These are phyloP conservation scores for Protosalanx chinensis DNA, from an alignment of 2,797 vertebrate genomes.

Conservation along the genomic window DNA sequence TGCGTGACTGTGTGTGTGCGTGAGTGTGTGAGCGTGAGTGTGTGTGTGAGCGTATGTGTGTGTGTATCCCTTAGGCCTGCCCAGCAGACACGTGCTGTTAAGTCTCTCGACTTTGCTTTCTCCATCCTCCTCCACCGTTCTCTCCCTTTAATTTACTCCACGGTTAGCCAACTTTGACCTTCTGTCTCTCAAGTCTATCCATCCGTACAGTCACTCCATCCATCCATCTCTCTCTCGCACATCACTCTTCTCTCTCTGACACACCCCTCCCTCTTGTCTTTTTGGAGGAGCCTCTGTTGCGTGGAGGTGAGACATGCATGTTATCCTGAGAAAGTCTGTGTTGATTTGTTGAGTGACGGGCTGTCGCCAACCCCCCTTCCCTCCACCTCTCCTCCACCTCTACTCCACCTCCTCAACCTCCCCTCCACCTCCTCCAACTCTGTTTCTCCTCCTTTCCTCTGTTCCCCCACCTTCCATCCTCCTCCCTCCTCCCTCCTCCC, in stretches of 20 bases:
- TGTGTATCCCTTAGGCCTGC: constrained; percentile 53
- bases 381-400: constrained; percentile 3
- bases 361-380: constrained; percentile 13
- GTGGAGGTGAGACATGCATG: constrained; percentile 20
- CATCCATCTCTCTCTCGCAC: constrained; percentile 37
- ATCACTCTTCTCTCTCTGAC: constrained; percentile 5
- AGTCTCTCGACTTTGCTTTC: constrained; percentile 42
- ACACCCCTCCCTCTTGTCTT: constrained; percentile 19
- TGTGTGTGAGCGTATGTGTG: constrained; percentile 25
- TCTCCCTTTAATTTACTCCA: constrained; percentile 26
- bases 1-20: constrained; percentile 6
- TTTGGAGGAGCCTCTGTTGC: constrained; percentile 12
- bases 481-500: constrained; percentile 4
- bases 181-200: constrained; percentile 39
- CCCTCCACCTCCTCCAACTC: background rate
- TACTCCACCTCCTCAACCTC: constrained; percentile 4
- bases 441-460: constrained; percentile 19
- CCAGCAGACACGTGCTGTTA: constrained; percentile 62
- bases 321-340: constrained; percentile 21
- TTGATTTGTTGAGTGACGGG: constrained; percentile 7
- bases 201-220: constrained; percentile 48
- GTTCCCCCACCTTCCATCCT: background rate
- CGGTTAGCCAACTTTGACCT: constrained; percentile 34
- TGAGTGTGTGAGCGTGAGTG: constrained; percentile 18
- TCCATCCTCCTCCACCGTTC: background rate